Evolutionary conservation across 2,797 vertebrate genomes (phyloP).

Genomic region (Ptychobarbus kaznakovi): DNA sequence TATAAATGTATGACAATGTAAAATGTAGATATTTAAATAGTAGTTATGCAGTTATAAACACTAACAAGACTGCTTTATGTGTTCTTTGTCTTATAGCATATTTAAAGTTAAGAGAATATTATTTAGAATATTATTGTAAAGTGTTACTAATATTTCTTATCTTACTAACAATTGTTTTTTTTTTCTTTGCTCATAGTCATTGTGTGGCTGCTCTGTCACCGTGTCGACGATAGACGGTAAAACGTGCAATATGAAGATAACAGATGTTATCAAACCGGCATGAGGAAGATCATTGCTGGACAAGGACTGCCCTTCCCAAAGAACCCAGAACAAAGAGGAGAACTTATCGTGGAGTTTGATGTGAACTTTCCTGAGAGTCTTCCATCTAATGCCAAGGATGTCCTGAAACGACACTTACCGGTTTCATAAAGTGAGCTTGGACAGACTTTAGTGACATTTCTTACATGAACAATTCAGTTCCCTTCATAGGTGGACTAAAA

Average conservation of each 20-base stretch:
- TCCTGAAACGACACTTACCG: conserved; percentile 95
- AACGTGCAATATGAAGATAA: conserved; percentile 95
- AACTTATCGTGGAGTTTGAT: conserved; percentile 98
- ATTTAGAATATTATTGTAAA: not conserved
- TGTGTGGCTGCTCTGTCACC: conserved; percentile 95
- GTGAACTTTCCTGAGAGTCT: conserved; percentile 94
- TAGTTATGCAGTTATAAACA: not conserved
- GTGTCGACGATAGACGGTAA: conserved; percentile 97
- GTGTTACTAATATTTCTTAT: not conserved
- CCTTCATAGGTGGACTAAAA: conserved; percentile 52
- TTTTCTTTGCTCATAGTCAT: conserved; percentile 80
- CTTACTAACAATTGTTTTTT: conserved; percentile 22
- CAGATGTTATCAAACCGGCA: conserved; percentile 97
- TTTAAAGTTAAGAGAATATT: not conserved
- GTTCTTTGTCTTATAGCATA: not conserved
- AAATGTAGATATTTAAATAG: not conserved
- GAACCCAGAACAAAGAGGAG: conserved; percentile 94
- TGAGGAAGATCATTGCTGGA: conserved; percentile 93
- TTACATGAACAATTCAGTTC: conserved; percentile 27
- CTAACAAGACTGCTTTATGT: not conserved
- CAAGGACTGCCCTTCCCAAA: conserved; percentile 97
- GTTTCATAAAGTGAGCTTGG: conserved; percentile 75
- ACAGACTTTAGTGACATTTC: conserved; percentile 44
- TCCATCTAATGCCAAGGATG: conserved; percentile 92
- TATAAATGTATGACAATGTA: not conserved